Evolutionary conservation across 2,888 invertebrate genomes (phyloP).

Genomic region (Seira musarum): DNA sequence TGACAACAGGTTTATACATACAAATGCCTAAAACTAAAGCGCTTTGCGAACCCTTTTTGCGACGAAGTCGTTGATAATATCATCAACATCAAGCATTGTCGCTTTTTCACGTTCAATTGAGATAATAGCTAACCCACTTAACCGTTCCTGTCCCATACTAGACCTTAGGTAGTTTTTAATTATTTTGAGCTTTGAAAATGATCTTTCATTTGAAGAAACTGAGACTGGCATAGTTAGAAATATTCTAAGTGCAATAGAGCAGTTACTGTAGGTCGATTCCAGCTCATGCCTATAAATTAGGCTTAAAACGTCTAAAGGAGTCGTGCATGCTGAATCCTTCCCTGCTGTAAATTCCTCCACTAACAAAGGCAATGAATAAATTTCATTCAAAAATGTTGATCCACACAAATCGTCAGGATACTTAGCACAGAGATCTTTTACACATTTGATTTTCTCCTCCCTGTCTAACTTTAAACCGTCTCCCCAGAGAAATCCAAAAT

Average conservation of each 20-base stretch:
- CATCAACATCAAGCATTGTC: too few species aligned
- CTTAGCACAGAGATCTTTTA: conserved; percentile 10
- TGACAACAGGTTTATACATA: too few species aligned
- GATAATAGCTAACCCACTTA: conserved; percentile 18
- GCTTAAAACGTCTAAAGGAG: conserved; percentile 23
- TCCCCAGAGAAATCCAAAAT: conserved; percentile 34
- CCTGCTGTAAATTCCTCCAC: background rate
- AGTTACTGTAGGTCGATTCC: background rate
- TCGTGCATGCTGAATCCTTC: background rate
- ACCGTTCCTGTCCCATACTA: conserved; percentile 30
- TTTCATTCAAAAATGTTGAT: background rate
- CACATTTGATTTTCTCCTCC: conserved; percentile 4
- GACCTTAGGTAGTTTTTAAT: conserved; percentile 37
- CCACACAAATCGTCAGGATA: conserved; percentile 8
- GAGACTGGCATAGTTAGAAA: conserved; percentile 36
- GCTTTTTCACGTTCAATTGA: conserved; percentile 23
- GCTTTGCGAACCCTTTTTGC: too few species aligned
- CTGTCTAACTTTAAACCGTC: background rate
- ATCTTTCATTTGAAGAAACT: conserved; percentile 29
- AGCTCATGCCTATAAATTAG: conserved; percentile 1
- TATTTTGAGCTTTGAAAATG: conserved; percentile 39
- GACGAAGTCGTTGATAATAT: too few species aligned
- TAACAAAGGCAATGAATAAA: background rate
- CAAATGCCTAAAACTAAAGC: too few species aligned
- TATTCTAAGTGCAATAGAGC: conserved; percentile 17